Percentiles rank a stretch among this genome's conserved stretches.
Evolutionary conservation across 2,113 vertebrate species (phyloP).

Genomic region (Hiodon tergisus): DNA sequence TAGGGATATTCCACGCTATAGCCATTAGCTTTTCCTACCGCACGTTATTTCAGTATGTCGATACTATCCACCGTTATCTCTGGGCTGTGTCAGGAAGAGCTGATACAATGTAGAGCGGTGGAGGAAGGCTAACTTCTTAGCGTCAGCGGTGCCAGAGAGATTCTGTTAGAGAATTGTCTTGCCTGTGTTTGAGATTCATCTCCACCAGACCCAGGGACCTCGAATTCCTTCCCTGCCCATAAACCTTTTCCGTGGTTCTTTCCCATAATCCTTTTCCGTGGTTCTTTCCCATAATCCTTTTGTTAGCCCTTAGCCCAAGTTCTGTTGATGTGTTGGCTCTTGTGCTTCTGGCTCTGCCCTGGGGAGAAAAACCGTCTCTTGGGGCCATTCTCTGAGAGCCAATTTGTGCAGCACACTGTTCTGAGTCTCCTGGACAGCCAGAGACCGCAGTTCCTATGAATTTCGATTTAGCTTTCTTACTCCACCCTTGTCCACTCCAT

Average conservation of each 20-base stretch:
- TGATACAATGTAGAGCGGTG: not conserved
- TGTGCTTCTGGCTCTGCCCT: not conserved
- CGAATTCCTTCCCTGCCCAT: too few species aligned
- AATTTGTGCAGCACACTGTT: not conserved
- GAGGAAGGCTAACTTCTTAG: not conserved
- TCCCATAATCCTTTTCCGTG: not conserved
- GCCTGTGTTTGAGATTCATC: too few species aligned
- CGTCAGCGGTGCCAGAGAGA: too few species aligned
- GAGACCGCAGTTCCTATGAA: not conserved
- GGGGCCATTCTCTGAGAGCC: not conserved
- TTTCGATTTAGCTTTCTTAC: not conserved
- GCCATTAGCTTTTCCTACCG: not conserved
- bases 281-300: not conserved
- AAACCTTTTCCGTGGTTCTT: too few species aligned
- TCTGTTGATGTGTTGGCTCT: not conserved
- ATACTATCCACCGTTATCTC: too few species aligned
- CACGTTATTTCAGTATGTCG: too few species aligned
- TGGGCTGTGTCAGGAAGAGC: not conserved
- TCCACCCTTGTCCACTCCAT: not conserved
- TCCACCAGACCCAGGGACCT: too few species aligned
- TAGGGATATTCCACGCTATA: not conserved
- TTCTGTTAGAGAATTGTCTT: too few species aligned
- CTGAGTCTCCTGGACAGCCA: not conserved
- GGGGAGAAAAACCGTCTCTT: not conserved
- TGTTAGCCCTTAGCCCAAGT: not conserved